A percentile compares a stretch with the other conserved stretches of the same genome.
phyloP scores from a whole-genome alignment of 2,113 vertebrate species.

The Nasalis larvatus region DNA sequence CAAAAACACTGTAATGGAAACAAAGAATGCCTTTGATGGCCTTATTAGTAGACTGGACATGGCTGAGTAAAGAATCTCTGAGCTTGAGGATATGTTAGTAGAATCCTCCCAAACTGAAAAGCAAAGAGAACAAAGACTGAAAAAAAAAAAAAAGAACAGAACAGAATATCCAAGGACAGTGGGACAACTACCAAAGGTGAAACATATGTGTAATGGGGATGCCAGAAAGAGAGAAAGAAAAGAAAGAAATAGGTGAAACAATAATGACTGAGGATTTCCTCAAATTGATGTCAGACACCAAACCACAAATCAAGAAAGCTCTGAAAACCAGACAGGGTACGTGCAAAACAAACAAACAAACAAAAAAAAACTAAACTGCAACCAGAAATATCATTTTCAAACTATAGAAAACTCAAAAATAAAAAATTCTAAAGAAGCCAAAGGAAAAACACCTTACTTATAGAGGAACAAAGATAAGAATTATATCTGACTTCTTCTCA shows the following conservation, averaged over 20 bases:
- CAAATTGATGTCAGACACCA: background rate
- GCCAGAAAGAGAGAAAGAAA: background rate
- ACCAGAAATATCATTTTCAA: background rate
- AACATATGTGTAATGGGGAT: background rate
- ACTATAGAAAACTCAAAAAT: background rate
- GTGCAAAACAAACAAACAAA: background rate
- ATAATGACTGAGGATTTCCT: background rate
- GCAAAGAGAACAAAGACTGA: background rate
- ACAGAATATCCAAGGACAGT: background rate
- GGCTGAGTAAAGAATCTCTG: background rate
- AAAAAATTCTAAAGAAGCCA: background rate
- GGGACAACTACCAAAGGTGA: background rate
- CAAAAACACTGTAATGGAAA: background rate
- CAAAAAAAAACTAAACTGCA: background rate
- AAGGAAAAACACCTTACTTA: background rate
- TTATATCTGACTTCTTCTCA: background rate
- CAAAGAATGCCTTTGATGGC: background rate
- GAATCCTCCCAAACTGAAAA: background rate
- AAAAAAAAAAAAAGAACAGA: background rate
- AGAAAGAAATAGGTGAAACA: background rate
- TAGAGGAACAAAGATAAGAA: background rate
- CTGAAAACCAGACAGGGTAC: background rate
- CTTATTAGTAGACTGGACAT: background rate
- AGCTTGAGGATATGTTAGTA: background rate
- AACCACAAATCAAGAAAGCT: background rate